Percentiles rank a stretch among this genome's conserved stretches.
These are phyloP conservation scores for Cerastis leucographa DNA, from an alignment of 2,888 invertebrate genomes.

Conservation along the genomic window DNA sequence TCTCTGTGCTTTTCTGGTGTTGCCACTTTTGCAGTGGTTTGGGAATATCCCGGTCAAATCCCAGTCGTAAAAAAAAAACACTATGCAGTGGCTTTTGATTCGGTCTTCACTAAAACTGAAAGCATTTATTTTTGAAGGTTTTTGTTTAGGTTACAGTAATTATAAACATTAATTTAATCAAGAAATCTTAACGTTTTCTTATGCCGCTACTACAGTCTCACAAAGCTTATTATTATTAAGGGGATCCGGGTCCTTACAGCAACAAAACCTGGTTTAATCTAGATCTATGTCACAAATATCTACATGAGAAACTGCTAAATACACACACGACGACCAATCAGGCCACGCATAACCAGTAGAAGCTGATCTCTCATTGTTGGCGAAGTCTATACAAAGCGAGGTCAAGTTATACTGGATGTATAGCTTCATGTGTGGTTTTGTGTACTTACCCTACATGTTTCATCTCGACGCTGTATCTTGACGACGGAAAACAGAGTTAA, in stretches of 20 bases:
- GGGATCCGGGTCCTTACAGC: too few species aligned
- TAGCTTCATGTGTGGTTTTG: neutral
- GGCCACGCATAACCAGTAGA: neutral
- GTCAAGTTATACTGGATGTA: neutral
- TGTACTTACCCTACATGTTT: conserved; percentile 6
- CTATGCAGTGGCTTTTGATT: too few species aligned
- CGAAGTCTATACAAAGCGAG: neutral
- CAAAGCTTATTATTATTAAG: too few species aligned
- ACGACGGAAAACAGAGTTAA: conserved; percentile 37
- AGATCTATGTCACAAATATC: neutral
- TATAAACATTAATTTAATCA: too few species aligned
- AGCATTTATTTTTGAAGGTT: too few species aligned
- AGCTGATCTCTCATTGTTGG: neutral
- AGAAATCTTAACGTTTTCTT: neutral
- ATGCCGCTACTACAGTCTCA: neutral
- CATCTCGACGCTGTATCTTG: conserved; percentile 37
- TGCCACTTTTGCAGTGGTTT: too few species aligned
- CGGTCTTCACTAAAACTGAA: too few species aligned
- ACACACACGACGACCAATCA: neutral
- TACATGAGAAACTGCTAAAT: neutral
- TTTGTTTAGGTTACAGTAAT: too few species aligned
- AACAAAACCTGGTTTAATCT: neutral
- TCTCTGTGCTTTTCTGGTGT: too few species aligned
- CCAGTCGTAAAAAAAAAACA: too few species aligned
- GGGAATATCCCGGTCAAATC: too few species aligned